These are phyloP conservation scores for Oenanthe oenanthe DNA, from an alignment of 2,113 vertebrate genomes.

Conservation along the genomic window DNA sequence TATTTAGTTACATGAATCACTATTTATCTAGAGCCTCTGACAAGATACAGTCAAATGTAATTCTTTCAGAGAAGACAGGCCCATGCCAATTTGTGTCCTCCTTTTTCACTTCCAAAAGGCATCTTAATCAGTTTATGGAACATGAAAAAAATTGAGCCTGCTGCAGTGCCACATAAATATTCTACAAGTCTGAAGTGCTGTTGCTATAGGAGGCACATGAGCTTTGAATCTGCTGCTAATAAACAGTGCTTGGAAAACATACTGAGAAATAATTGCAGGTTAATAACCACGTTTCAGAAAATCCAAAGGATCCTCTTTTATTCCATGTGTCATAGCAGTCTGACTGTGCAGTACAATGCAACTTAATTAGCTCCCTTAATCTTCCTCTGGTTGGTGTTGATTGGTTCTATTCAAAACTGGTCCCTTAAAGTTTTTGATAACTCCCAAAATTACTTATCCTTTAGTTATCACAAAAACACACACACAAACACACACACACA, in stretches of 20 bases:
- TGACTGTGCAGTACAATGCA: background rate
- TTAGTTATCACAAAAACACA: background rate
- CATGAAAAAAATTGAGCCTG: background rate
- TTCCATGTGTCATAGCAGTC: background rate
- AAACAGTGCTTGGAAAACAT: background rate
- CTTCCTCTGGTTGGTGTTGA: background rate
- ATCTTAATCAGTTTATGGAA: background rate
- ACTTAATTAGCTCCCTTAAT: background rate
- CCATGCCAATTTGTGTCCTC: background rate
- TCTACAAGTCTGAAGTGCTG: background rate
- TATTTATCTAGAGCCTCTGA: background rate
- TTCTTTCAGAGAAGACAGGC: background rate
- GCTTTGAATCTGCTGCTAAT: background rate
- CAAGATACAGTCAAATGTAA: background rate
- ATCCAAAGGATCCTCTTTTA: background rate
- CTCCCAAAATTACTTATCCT: background rate
- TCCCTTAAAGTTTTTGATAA: background rate
- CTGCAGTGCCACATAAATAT: background rate
- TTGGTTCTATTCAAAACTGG: background rate
- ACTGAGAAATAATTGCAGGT: background rate
- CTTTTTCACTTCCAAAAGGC: background rate
- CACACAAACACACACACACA: too few species aligned
- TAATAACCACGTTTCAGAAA: constrained; percentile 8
- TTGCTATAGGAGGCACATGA: background rate
- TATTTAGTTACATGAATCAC: background rate